phyloP scores from a whole-genome alignment of 2,888 invertebrate genomes.

The Ischnura elegans region DNA sequence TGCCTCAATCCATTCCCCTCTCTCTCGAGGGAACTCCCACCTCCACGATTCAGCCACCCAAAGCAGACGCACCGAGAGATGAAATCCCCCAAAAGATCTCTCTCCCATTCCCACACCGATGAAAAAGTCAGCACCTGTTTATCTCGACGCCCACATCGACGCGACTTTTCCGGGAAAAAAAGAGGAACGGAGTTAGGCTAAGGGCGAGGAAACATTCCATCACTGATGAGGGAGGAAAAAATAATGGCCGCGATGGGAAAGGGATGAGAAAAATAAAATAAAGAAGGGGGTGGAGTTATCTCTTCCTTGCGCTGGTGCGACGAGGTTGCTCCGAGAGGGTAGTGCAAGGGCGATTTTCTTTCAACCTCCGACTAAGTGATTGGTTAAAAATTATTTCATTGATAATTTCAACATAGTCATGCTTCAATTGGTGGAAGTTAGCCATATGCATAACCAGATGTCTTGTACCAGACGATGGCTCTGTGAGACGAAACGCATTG shows the following conservation, averaged over 20 bases:
- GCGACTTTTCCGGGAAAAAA: neutral
- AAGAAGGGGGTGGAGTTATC: neutral
- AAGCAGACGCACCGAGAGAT: no score
- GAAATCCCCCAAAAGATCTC: no score
- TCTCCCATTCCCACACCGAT: neutral
- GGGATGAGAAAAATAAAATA: neutral
- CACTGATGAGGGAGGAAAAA: neutral
- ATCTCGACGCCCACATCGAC: slow-evolving; percentile 40
- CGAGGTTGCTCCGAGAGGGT: neutral
- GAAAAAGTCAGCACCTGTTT: slow-evolving; percentile 65
- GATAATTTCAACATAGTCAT: no score
- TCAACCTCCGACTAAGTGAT: no score
- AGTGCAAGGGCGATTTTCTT: no score
- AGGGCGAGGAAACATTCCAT: neutral
- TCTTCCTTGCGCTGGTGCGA: neutral
- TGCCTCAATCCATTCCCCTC: neutral
- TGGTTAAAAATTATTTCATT: no score
- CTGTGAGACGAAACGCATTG: no score
- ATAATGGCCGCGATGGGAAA: neutral
- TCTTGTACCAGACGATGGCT: no score
- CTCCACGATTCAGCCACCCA: neutral
- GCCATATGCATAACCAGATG: no score
- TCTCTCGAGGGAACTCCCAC: neutral
- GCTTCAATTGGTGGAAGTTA: no score
- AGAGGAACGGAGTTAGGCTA: neutral